Conservation (phyloP, 2,888 invertebrate species). For the Ceratothoa steindachneri region DNA sequence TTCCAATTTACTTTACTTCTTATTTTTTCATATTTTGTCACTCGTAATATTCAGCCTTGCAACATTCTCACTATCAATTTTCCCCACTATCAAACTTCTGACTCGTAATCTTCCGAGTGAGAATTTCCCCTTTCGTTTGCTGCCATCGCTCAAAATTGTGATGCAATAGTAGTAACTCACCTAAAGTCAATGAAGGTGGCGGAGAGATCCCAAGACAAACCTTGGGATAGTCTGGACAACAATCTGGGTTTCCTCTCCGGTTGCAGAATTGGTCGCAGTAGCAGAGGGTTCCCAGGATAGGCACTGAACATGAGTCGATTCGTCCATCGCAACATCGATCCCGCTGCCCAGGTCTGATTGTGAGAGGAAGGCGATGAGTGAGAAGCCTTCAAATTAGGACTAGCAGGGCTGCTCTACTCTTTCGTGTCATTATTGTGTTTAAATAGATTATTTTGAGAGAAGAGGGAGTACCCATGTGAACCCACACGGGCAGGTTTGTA, state of each 20-base stretch:
- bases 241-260: conserved; percentile 68
- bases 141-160: not conserved
- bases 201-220: conserved; percentile 61
- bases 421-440: too few species aligned
- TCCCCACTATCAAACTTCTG: too few species aligned
- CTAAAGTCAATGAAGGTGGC: conserved; percentile 35
- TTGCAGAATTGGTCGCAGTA: conserved; percentile 94
- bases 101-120: too few species aligned
- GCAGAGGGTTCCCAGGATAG: conserved; percentile 77
- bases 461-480: too few species aligned
- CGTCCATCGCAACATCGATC: conserved; percentile 67
- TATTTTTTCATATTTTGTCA: too few species aligned
- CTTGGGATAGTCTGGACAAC: conserved; percentile 80
- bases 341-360: conserved; percentile 50
- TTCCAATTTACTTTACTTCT: too few species aligned
- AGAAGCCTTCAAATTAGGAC: too few species aligned
- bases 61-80: too few species aligned
- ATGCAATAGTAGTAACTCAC: conserved; percentile 4
- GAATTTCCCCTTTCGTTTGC: not conserved
- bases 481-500: too few species aligned
- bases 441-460: too few species aligned
- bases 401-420: too few species aligned
- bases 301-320: conserved; percentile 73
- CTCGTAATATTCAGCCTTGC: too few species aligned
- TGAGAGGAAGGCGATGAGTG: not conserved